Evolutionary conservation across 1,140 invertebrate genomes (phyloP).

Genomic region (Hormaphis cornu): DNA sequence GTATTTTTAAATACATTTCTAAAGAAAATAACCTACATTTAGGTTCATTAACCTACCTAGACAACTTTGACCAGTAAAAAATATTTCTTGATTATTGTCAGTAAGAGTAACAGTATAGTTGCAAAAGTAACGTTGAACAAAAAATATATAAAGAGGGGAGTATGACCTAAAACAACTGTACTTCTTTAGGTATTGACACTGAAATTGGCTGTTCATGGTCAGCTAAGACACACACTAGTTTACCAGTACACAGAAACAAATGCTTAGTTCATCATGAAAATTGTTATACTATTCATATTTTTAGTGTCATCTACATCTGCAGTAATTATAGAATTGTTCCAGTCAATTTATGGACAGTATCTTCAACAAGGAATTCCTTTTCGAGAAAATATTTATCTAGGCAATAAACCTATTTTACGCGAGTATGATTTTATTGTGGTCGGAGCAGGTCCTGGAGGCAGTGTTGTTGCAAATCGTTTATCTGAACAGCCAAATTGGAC

Average conservation of each 20-base stretch:
- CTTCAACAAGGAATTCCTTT: conserved; percentile 36
- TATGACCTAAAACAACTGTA: conserved; percentile 23
- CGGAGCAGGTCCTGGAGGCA: conserved; percentile 50
- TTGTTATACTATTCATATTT: not conserved
- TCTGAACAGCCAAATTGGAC: conserved; percentile 44
- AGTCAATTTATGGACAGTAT: conserved; percentile 35
- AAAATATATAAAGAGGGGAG: conserved; percentile 4
- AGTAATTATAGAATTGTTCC: not conserved
- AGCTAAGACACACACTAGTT: no score
- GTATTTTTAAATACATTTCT: no score
- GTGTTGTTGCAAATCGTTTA: conserved; percentile 50
- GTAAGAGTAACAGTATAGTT: not conserved
- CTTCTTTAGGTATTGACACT: not conserved
- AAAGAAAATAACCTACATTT: conserved; percentile 1
- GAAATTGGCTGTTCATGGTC: not conserved
- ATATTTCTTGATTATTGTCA: not conserved
- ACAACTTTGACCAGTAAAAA: not conserved
- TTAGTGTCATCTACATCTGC: conserved; percentile 10
- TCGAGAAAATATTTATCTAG: conserved; percentile 36
- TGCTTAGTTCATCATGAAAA: conserved; percentile 1
- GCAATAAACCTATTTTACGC: conserved; percentile 35
- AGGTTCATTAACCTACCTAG: not conserved
- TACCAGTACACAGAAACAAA: not conserved
- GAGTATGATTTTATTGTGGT: conserved; percentile 42
- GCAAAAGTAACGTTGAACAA: not conserved